These are phyloP conservation scores for Pseudocheirus occidentalis DNA, from an alignment of 2,797 vertebrate species.

Conservation along the genomic window DNA sequence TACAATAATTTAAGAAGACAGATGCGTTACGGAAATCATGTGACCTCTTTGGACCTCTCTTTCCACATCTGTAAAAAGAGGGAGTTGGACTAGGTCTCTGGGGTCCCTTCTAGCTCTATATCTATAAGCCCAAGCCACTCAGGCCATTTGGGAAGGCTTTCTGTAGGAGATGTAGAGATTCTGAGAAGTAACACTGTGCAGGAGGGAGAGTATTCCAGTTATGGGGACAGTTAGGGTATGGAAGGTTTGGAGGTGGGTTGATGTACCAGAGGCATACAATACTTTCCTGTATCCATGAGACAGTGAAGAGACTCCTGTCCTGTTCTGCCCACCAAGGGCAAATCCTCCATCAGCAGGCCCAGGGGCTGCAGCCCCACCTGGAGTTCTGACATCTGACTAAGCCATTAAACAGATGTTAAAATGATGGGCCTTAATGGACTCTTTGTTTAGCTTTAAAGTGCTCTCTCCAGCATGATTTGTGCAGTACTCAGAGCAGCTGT, in stretches of 20 bases:
- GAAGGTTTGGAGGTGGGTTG: not conserved
- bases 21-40: not conserved
- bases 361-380: not conserved
- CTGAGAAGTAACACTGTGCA: not conserved
- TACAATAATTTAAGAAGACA: conserved; percentile 6
- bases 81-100: not conserved
- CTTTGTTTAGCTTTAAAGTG: not conserved
- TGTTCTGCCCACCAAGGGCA: not conserved
- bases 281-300: not conserved
- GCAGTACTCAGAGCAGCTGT: not conserved
- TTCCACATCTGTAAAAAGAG: not conserved
- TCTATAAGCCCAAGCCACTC: not conserved
- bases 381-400: not conserved
- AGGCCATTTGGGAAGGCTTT: not conserved
- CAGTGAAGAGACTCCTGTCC: not conserved
- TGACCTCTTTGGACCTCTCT: not conserved
- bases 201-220: not conserved
- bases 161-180: not conserved
- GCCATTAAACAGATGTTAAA: not conserved
- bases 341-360: not conserved
- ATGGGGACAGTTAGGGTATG: not conserved
- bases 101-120: not conserved
- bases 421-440: not conserved
- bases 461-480: not conserved
- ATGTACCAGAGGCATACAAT: not conserved